Percentiles rank a stretch among this genome's conserved stretches.
phyloP scores from a whole-genome alignment of 2,888 invertebrate genomes.

The Rotaria socialis region DNA sequence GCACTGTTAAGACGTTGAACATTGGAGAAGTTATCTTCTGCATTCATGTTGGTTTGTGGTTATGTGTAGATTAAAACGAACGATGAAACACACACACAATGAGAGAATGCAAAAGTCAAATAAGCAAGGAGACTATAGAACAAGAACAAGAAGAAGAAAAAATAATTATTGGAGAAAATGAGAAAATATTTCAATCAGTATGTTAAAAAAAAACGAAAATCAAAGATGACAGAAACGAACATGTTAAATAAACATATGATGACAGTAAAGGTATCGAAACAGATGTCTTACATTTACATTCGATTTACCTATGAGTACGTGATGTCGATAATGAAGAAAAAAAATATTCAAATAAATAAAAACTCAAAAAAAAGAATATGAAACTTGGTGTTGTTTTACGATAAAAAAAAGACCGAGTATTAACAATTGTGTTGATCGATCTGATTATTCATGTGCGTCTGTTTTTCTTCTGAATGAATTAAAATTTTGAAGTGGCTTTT shows the following conservation, averaged over 20 bases:
- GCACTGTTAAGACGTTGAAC: not conserved
- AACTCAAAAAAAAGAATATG: not conserved
- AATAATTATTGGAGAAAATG: not conserved
- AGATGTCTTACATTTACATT: not conserved
- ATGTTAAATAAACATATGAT: constrained; percentile 13
- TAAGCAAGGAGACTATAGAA: not conserved
- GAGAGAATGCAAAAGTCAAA: not conserved
- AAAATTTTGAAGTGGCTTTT: not conserved
- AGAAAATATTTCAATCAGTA: constrained; percentile 23
- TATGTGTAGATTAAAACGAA: not conserved
- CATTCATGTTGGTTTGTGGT: not conserved
- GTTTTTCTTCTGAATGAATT: not conserved
- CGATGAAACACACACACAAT: not conserved
- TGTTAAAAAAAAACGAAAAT: not conserved
- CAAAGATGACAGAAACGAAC: not conserved
- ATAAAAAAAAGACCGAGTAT: not conserved
- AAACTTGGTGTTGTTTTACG: not conserved
- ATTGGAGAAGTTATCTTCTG: not conserved
- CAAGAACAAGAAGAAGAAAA: not conserved
- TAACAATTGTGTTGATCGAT: not conserved
- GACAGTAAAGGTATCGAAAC: not conserved
- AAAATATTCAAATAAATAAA: not conserved
- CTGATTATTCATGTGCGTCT: not conserved
- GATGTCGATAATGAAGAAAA: not conserved
- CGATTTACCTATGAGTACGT: not conserved